phyloP scores from a whole-genome alignment of 2,113 vertebrate genomes.

The Propithecus coquereli region DNA sequence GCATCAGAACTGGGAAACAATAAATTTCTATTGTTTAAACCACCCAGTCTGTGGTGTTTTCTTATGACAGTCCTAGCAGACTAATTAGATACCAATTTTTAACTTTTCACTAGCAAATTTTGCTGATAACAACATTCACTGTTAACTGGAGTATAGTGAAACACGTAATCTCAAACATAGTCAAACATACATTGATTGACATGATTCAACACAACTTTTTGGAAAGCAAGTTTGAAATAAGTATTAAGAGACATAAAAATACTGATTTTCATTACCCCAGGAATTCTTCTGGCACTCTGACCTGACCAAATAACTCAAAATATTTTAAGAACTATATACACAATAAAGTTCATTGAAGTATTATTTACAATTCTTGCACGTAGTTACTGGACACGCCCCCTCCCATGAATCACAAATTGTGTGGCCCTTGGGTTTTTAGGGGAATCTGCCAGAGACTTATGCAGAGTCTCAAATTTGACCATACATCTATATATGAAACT shows the following conservation, averaged over 20 bases:
- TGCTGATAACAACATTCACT: not conserved
- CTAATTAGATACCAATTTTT: not conserved
- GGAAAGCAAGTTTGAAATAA: slow-evolving; percentile 8
- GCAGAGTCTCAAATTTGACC: not conserved
- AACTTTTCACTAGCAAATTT: slow-evolving; percentile 2
- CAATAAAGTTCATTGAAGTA: not conserved
- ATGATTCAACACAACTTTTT: not conserved
- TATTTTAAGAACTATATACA: not conserved
- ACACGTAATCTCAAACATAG: not conserved
- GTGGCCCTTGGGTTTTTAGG: not conserved
- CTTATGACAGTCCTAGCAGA: not conserved
- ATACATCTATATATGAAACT: not conserved
- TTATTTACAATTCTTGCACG: slow-evolving; percentile 8
- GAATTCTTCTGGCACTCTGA: slow-evolving; percentile 23
- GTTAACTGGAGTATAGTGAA: not conserved
- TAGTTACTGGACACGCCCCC: not conserved
- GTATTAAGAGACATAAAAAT: not conserved
- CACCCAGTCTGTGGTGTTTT: not conserved
- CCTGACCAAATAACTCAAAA: slow-evolving; percentile 26
- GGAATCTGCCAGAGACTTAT: not conserved
- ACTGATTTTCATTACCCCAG: not conserved
- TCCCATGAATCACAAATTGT: not conserved
- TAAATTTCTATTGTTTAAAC: not conserved
- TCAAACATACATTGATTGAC: not conserved
- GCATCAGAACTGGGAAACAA: not conserved